Evolutionary conservation across 2,888 invertebrate species (phyloP), one percentile per base, ranked within the genome.

Genomic region (Tetramorium bicarinatum): DNA sequence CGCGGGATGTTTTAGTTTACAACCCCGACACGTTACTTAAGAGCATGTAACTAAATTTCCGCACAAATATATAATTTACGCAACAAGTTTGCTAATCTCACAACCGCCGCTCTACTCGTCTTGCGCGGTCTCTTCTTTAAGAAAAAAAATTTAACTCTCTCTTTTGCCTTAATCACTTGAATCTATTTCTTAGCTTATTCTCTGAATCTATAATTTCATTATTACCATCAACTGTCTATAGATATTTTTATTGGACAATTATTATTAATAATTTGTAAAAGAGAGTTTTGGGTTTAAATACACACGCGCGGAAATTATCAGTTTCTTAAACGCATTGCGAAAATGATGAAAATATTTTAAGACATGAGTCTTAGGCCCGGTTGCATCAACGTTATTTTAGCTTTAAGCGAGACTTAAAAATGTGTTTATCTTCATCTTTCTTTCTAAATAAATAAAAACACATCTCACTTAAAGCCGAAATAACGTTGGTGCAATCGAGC

Each of bases 1-100:
- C 71, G 47, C 49, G 66, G 71, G 79, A 69, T 59, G 9, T 80
- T 80, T 71, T 47, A 71, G 59, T 80, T 69, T 80, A 80, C 56
- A 34, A 54, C 59, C 69, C 34, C 79, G 59, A 69, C 59, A 21
- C 38, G 47, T 80, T 69, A 80, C 71, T 59, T 47, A 71, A 71
- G 59, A 47, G 59, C n/a, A 25, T 59, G 38, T 67, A 71, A 80
- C 59, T 64, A 59, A 59, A 80, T 80, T 80, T 34, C 29, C 47
- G 11, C 15, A 13, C 47, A 47, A 59, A 59, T 54, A n/a, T 18
- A 59, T 67, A 41, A 66, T 66, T 66, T 66, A 29, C 29, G 66
- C 41, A 54, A 77, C 67, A 76, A 66, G 41, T 66, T 61, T n/a
- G 61, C 21, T 62, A 62, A 64, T 76, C 34, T 38, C 41, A 38